phyloP scores from a whole-genome alignment of 2,797 vertebrate genomes.

The Sphenopsis melanotis region DNA sequence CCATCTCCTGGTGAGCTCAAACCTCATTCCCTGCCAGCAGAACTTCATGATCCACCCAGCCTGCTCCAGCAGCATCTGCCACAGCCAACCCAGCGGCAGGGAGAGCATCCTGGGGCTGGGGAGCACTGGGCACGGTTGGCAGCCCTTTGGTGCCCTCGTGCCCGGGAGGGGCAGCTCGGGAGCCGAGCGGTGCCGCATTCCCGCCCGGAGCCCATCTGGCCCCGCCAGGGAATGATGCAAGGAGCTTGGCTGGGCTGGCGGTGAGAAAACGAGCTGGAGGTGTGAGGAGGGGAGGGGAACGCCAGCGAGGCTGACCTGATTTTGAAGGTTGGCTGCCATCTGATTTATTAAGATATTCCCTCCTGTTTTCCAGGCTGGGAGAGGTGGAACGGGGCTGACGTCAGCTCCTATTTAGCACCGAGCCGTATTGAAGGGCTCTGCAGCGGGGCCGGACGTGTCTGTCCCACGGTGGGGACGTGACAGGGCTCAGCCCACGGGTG shows the following conservation, averaged over 20 bases:
- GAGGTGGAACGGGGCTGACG: not conserved
- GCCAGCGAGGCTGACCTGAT: not conserved
- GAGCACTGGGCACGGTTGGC: rapidly evolving
- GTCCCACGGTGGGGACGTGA: not conserved
- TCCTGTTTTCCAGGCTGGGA: not conserved
- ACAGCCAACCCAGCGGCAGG: not conserved
- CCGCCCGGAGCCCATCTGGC: not conserved
- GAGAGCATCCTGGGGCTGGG: not conserved
- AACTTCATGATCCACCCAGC: not conserved
- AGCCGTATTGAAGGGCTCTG: not conserved
- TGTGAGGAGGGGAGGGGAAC: not conserved
- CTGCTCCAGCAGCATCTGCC: not conserved
- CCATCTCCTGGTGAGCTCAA: not conserved
- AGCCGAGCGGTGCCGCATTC: not conserved
- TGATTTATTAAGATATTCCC: not conserved
- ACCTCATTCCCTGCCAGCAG: not conserved
- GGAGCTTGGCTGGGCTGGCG: not conserved
- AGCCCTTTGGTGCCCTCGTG: not conserved
- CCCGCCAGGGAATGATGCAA: not conserved
- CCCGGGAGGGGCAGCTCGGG: not conserved
- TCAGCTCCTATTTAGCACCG: not conserved
- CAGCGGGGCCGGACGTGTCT: not conserved
- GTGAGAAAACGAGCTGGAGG: not conserved
- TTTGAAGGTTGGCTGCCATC: not conserved
- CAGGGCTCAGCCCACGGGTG: not conserved